Conservation (phyloP, 2,888 invertebrate genomes). For the Melinaea marsaeus region DNA sequence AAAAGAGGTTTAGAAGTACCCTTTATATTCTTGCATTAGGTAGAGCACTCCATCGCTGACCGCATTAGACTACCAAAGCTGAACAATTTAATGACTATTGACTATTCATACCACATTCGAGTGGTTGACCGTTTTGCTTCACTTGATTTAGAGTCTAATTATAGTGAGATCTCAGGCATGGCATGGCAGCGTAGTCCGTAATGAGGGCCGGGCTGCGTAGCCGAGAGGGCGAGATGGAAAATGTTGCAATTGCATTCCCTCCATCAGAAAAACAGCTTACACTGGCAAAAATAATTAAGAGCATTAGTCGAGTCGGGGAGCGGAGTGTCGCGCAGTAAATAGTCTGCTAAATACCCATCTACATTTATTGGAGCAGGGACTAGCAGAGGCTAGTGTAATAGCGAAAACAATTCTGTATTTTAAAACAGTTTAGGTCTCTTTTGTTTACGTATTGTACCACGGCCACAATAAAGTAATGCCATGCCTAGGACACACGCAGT, state of each 20-base stretch:
- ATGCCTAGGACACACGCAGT: constrained; percentile 36
- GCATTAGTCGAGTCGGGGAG: constrained; percentile 71
- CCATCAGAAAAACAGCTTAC: constrained; percentile 76
- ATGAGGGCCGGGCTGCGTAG: constrained; percentile 56
- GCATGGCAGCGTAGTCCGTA: constrained; percentile 64
- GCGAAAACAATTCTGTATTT: constrained; percentile 70
- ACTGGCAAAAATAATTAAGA: constrained; percentile 77
- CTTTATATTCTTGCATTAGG: constrained; percentile 34
- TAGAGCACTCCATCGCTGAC: constrained; percentile 30
- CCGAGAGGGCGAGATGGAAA: constrained; percentile 58
- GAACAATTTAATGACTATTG: constrained; percentile 77
- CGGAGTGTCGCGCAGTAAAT: constrained; percentile 72
- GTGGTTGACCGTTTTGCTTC: constrained; percentile 72
- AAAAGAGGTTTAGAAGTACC: constrained; percentile 32
- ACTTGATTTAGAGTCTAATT: constrained; percentile 76
- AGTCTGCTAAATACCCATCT: constrained; percentile 74
- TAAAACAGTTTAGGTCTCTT: constrained; percentile 54
- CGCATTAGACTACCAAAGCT: constrained; percentile 74
- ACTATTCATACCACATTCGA: constrained; percentile 75
- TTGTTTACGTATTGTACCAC: constrained; percentile 51
- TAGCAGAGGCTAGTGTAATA: constrained; percentile 62
- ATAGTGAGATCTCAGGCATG: constrained; percentile 72
- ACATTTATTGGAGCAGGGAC: constrained; percentile 68
- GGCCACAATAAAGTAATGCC: constrained; percentile 26
- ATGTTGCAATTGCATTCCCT: constrained; percentile 72